Evolutionary conservation across 2,888 invertebrate species (phyloP), one percentile per base, ranked within the genome.

Genomic region (Pyrgus malvae): DNA sequence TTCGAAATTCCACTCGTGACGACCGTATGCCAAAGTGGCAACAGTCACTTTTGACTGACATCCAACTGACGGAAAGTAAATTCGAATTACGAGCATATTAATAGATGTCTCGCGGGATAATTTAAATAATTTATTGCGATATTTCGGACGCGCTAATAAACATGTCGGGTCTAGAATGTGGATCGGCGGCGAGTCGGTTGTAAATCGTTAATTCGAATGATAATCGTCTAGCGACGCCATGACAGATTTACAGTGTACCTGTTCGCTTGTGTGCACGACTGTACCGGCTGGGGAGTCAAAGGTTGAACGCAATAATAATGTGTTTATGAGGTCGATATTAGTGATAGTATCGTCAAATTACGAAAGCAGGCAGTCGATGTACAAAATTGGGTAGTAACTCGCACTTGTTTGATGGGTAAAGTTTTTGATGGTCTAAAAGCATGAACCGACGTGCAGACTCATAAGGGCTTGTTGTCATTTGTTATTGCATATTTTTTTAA

Each of bases 51-150:
- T 42, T 17, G 41, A 46, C 41, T 16, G 45, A 44, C 11, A 45
- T 37, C 29, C 38, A 5, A 25, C 12, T 4, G 42, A 37, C 50
- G 51, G 35, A 25, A 45, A 49, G 29, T 44, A 9, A 46, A 46
- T 61, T 55, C 58, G 46, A 40, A 53, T 40, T 56, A 57, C 53
- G 53, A 57, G 27, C 57, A 54, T 70, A 73, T 74, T 74, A 71
- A 70, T 75, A 73, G 62, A 68, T 70, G 67, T 69, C 68, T 67
- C 61, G 65, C 56, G 54, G 63, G 68, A 65, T 71, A 70, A 74
- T 80, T 76, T 74, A 61, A 70, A 76, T 79, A 78, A 81, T 76
- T 80, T 76, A 80, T 75, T 65, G 64, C 59, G 68, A 74, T 74
- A 71, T 72, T 68, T 72, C 59, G 64, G 60, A 58, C 62, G 65